Base-by-base conservation (phyloP, 2,888 invertebrate genomes). In the Tipula confusa region DNA sequence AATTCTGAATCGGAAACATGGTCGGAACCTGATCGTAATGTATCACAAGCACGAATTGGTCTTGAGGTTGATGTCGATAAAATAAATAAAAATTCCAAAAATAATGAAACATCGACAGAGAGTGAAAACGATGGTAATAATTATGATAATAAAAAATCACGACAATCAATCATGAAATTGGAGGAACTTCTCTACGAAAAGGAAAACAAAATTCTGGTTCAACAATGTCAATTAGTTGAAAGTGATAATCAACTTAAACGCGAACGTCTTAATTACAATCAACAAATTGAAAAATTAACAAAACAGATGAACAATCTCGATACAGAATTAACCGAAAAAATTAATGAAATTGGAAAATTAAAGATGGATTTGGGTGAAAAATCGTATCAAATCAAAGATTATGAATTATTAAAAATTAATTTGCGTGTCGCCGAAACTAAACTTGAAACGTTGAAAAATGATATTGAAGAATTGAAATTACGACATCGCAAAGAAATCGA, bases 11-110 rank as follows among this genome's bases (percentile, higher is more conserved):
- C 96, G 0, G 96, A 97, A 87, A 93, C 95, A 36, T 96, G 96
- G 94, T 96, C 96, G 0, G 96, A 96, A 87, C 96, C 96, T 0
- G 96, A 96, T 87, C 91, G 95, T 81, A 93, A 93, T 84, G 95
- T 96, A 1, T 96, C 96, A 0, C 89, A 94, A 84, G 95, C 95
- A 0, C 92, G 96, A 85, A 96, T 96, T 29, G 96, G 96, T 0
- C 87, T 93, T 1, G 91, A 91, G 83, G 92, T 82, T 9, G 36
- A 82, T 29, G 82, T 82, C 7, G 38, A 82, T 6, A 82, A 82
- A 82, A 82, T 80, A n/a, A n/a, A n/a, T n/a, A 80, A 29, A 13
- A 80, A 80, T 80, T 15, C 29, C 29, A 80, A 80, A 29, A 79
- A 84, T 28, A 80, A 48, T 48, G 79, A 83, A 18, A 86, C 87